A percentile compares a stretch with the other conserved stretches of the same genome.
These are phyloP conservation scores for Tenthredo mesomela DNA, from an alignment of 2,888 invertebrate genomes.

Conservation along the genomic window DNA sequence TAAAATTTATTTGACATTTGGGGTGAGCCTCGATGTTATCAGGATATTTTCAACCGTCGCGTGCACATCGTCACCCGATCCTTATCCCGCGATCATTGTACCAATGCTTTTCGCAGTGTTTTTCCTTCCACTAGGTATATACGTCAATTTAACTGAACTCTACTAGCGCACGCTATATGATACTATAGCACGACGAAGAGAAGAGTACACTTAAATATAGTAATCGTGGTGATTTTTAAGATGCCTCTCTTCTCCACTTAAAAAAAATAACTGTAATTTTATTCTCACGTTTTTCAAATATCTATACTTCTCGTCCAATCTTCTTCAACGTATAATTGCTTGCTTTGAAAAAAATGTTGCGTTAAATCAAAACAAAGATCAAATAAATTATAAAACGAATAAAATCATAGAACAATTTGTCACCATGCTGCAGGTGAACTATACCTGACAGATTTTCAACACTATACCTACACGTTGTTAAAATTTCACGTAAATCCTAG, in stretches of 20 bases:
- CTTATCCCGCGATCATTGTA: conserved; percentile 16
- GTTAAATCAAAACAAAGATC: no score
- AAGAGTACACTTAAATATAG: neutral
- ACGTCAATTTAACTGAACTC: neutral
- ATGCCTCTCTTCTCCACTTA: neutral
- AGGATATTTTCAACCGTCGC: neutral
- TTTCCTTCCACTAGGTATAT: conserved; percentile 3
- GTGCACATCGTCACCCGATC: conserved; percentile 27
- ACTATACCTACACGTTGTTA: neutral
- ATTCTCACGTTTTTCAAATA: neutral
- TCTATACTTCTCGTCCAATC: no score
- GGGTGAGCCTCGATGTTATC: conserved; percentile 31
- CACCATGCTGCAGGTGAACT: neutral
- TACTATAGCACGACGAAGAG: no score
- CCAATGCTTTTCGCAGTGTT: neutral
- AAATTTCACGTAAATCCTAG: conserved; percentile 12
- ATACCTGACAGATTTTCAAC: neutral
- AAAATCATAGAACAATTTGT: neutral
- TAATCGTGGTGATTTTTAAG: neutral
- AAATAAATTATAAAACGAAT: neutral
- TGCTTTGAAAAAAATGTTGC: no score
- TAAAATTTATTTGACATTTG: conserved; percentile 32
- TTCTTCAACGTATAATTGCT: neutral
- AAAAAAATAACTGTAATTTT: neutral
- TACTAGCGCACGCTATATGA: neutral